phyloP scores from a whole-genome alignment of 1,140 invertebrate genomes.

The Lordiphosa collinella region DNA sequence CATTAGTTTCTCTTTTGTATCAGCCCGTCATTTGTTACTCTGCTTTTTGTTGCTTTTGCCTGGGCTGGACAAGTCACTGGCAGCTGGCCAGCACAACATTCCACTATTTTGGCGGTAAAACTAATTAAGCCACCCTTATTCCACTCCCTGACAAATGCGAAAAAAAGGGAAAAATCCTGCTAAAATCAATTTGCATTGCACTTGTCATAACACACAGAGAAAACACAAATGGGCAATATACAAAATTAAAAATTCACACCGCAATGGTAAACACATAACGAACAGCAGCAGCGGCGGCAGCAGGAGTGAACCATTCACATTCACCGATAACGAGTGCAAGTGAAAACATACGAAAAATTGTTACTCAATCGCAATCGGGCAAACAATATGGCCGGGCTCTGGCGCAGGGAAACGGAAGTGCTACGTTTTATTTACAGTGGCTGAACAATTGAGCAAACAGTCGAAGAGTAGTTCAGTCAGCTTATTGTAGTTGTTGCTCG shows the following conservation, averaged over 20 bases:
- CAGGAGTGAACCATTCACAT: not conserved
- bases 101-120: not conserved
- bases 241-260: conserved; percentile 58
- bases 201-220: conserved; percentile 41
- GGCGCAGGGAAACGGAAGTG: conserved; percentile 32
- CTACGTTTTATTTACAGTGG: conserved; percentile 62
- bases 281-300: no score
- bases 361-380: conserved; percentile 55
- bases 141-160: no score
- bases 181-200: conserved; percentile 38
- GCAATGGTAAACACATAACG: conserved; percentile 29
- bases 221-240: conserved; percentile 13
- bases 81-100: conserved; percentile 14
- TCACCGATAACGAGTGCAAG: conserved; percentile 19
- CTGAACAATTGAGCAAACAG: conserved; percentile 61
- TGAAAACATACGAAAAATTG: conserved; percentile 63
- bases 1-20: conserved; percentile 30
- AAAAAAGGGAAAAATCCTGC: no score
- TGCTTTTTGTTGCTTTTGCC: conserved; percentile 34
- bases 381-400: conserved; percentile 26
- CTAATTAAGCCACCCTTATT: no score
- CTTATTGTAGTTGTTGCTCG: not conserved
- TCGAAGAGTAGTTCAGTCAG: not conserved
- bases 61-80: conserved; percentile 2
- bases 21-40: conserved; percentile 26